phyloP scores from a whole-genome alignment of 2,888 invertebrate genomes.

The Zaprionus lineosus region DNA sequence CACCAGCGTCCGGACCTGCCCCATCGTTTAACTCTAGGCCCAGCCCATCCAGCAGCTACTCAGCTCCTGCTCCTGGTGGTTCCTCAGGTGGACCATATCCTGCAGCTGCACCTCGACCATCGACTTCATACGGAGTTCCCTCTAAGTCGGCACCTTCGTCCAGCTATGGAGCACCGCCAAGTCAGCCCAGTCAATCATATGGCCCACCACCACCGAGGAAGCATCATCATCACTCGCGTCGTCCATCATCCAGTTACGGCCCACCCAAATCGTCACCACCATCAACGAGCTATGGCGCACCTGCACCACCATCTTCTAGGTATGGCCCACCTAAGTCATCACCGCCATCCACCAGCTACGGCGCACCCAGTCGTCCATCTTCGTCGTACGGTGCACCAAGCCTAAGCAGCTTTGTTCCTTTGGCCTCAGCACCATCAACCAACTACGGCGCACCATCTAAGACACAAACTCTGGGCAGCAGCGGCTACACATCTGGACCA shows the following conservation, averaged over 20 bases:
- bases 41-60: slow-evolving; percentile 81
- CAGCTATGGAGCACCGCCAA: slow-evolving; percentile 72
- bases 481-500: slow-evolving; percentile 75
- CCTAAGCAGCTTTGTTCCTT: slow-evolving; percentile 79
- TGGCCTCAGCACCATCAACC: slow-evolving; percentile 81
- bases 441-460: slow-evolving; percentile 85
- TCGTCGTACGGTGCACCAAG: slow-evolving; percentile 83
- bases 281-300: slow-evolving; percentile 84
- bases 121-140: slow-evolving; percentile 76
- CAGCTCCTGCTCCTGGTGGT: slow-evolving; percentile 78
- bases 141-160: slow-evolving; percentile 75
- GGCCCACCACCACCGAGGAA: slow-evolving; percentile 79
- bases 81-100: slow-evolving; percentile 67
- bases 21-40: slow-evolving; percentile 70
- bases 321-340: slow-evolving; percentile 69
- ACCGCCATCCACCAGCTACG: slow-evolving; percentile 65
- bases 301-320: slow-evolving; percentile 65
- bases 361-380: slow-evolving; percentile 79
- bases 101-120: slow-evolving; percentile 75
- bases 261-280: slow-evolving; percentile 54
- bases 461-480: slow-evolving; percentile 57
- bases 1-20: slow-evolving; percentile 83
- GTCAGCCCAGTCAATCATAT: slow-evolving; percentile 81
- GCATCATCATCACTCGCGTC: slow-evolving; percentile 71
- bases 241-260: slow-evolving; percentile 84